Base-by-base conservation (phyloP, 2,113 vertebrate species). In the Oryzias celebensis region DNA sequence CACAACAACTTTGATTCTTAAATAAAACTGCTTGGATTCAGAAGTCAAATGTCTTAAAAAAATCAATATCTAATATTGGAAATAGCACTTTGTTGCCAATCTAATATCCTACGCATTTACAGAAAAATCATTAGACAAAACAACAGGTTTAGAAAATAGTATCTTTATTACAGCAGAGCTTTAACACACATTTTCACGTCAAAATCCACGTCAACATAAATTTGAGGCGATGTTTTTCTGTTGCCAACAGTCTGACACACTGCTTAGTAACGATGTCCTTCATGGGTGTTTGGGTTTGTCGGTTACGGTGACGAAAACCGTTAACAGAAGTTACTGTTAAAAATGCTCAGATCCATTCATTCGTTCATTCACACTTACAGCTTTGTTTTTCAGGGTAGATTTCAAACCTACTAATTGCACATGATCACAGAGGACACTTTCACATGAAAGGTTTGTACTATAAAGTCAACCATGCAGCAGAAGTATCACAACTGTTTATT, bases 121-220 rank as follows among this genome's bases (percentile, higher is more conserved):
- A 45, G 16, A 45, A 45, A 45, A 45, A 45, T 45, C 44, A 45
- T 7, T 5, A 4, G 4, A 2, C 12, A 18, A 18, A 52, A 63
- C 18, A 22, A 53, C 23, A 1, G n/a, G 17, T 14, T 42, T 69
- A 82, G 75, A 84, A 86, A 86, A 87, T 74, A 85, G 44, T 44
- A 47, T 80, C 55, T 87, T 85, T 83, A 85, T 86, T 86, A 53
- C 15, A 7, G 44, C 51, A 28, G 16, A 67, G 52, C 15, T 45
- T 10, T 18, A 57, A 44, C 8, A 14, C 13, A 64, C 46, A 28
- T 48, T 67, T 75, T 58, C 10, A 12, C 56, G 20, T 64, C 7
- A 42, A 52, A 6, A 46, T 55, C 13, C 41, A 71, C 51, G 54
- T 6, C 18, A 55, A 53, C 22, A 57, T 5, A 44, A 31, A 46